Percentiles rank a stretch among this genome's conserved stretches.
Evolutionary conservation across 2,797 vertebrate species (phyloP).

Genomic region (Enteromius afrohamiltoni): DNA sequence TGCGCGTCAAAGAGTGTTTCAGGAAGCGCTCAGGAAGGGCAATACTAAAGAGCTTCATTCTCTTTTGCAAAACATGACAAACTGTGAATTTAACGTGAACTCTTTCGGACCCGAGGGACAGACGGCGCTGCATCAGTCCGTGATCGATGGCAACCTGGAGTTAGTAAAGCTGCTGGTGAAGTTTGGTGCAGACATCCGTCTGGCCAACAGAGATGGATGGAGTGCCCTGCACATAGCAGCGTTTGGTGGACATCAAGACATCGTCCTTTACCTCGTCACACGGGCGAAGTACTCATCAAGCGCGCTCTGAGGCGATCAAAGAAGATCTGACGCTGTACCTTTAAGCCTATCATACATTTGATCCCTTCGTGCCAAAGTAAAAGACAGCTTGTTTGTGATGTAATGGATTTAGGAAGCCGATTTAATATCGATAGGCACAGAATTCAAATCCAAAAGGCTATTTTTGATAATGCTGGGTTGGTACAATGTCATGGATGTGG

Average conservation of each 20-base stretch:
- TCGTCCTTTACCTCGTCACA: constrained; percentile 98
- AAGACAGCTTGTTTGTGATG: constrained; percentile 65
- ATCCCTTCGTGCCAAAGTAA: constrained; percentile 77
- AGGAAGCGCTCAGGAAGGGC: constrained; percentile 95
- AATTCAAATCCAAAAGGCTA: constrained; percentile 48
- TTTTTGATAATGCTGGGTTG: constrained; percentile 35
- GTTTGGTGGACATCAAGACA: constrained; percentile 98
- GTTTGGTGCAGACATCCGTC: constrained; percentile 94
- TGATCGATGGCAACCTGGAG: constrained; percentile 97
- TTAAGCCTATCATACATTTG: constrained; percentile 49
- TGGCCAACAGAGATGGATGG: constrained; percentile 98
- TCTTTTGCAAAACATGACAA: constrained; percentile 94
- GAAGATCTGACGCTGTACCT: constrained; percentile 41
- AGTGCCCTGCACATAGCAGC: constrained; percentile 98
- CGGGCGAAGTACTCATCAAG: constrained; percentile 96
- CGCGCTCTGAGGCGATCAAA: constrained; percentile 81
- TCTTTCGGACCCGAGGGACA: constrained; percentile 97
- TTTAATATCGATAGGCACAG: constrained; percentile 30
- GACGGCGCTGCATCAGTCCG: constrained; percentile 96
- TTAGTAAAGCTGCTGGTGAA: constrained; percentile 97
- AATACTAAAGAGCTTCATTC: constrained; percentile 96
- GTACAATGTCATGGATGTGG: constrained; percentile 48
- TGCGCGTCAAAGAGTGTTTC: constrained; percentile 91
- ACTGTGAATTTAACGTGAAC: constrained; percentile 98
- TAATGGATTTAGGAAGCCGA: constrained; percentile 25